Base-by-base conservation (phyloP, 2,888 invertebrate genomes). In the Sphaeridia pumilis region DNA sequence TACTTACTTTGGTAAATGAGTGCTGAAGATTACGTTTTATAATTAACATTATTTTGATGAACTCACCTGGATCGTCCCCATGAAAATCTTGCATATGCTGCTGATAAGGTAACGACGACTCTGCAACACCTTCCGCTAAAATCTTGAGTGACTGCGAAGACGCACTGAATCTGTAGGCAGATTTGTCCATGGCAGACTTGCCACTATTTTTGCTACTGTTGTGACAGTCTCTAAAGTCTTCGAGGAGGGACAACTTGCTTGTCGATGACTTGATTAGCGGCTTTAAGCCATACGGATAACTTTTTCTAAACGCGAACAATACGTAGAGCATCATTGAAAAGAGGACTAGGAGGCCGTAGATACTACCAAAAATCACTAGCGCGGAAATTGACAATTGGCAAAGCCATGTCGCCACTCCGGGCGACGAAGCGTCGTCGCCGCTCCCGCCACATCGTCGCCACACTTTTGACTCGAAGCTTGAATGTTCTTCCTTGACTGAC, bases 341-440 rank as follows among this genome's bases (percentile, higher is more conserved):
- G 43, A 52, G 26, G 41, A 52, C 36, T 26, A 52, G 52, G 36
- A 52, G 45, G 38, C 41, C 46, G 35, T 52, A 52, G 36, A 46
- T 28, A 27, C 41, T 46, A 36, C 41, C 35, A 22, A 52, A 38
- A 52, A 52, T 46, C 38, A 52, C 46, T 20, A 52, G 26, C 35
- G 36, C 35, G 14, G 52, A 52, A 26, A 52, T 46, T 21, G 52
- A 52, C 17, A 46, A 36, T 44, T 50, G 52, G 46, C 52, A 52
- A 5, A 52, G 41, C 52, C 50, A 50, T 22, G 38, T 38, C 38
- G 38, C 20, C 20, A 38, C 12, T 7, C 17, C 20, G 17, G 17
- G 17, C 20, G 38, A 38, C n/a, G n/a, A n/a, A n/a, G n/a, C n/a
- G 20, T 38, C 38, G 20, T 14, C 17, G 5, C 38, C 38, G 31